Conservation (phyloP, 1,140 invertebrate genomes). For the Macrosteles quadrilineatus region DNA sequence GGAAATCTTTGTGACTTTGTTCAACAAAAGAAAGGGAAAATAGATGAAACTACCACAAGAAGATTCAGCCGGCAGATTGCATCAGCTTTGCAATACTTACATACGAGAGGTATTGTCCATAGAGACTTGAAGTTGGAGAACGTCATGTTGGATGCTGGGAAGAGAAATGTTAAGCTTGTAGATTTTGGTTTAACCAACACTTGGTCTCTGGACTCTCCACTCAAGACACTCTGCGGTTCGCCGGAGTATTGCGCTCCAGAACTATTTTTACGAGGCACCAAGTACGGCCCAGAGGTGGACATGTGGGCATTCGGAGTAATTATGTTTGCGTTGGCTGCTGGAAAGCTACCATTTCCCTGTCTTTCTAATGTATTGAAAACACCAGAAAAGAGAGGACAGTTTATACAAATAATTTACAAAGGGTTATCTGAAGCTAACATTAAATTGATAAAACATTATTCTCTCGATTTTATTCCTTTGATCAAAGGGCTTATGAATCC, state of each 20-base stretch:
- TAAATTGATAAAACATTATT: background rate
- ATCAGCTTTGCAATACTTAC: constrained; percentile 68
- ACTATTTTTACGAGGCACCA: constrained; percentile 61
- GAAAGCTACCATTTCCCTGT: constrained; percentile 62
- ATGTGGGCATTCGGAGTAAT: constrained; percentile 75
- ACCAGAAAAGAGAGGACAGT: background rate
- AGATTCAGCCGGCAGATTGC: constrained; percentile 64
- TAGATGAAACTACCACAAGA: constrained; percentile 60
- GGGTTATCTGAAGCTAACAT: constrained; percentile 15
- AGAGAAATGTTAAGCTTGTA: constrained; percentile 69
- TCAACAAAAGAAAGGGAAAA: constrained; percentile 54
- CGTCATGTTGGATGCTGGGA: constrained; percentile 64
- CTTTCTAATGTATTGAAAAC: background rate
- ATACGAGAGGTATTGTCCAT: constrained; percentile 65
- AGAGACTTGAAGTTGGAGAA: constrained; percentile 78
- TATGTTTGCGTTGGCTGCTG: constrained; percentile 66
- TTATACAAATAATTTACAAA: background rate
- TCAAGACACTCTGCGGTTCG: constrained; percentile 72
- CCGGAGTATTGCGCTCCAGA: constrained; percentile 76
- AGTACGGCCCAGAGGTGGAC: constrained; percentile 73
- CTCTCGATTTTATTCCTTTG: background rate
- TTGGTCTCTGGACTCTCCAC: constrained; percentile 55
- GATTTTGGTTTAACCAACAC: constrained; percentile 74
- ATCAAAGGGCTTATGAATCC: constrained; percentile 15
- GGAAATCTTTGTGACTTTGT: constrained; percentile 66